phyloP scores from a whole-genome alignment of 2,888 invertebrate species.

The Lomographa bimaculata region DNA sequence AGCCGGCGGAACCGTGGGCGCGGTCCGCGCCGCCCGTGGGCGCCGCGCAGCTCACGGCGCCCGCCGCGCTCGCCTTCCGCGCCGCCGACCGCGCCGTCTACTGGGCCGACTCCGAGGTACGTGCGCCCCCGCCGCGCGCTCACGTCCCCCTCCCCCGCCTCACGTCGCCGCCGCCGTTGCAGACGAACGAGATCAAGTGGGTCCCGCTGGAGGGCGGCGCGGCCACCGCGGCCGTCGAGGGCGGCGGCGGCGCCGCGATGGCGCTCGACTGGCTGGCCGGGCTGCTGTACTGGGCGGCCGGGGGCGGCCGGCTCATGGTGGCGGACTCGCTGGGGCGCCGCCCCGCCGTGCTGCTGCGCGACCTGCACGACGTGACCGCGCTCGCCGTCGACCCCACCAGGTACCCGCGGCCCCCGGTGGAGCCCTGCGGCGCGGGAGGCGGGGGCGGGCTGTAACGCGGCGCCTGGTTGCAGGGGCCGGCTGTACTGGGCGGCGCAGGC shows the following conservation, averaged over 20 bases:
- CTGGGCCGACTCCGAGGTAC: constrained; percentile 88
- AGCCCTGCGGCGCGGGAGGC: constrained; percentile 83
- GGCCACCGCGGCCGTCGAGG: constrained; percentile 76
- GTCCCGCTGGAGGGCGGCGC: constrained; percentile 77
- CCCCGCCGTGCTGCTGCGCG: constrained; percentile 83
- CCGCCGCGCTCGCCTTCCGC: constrained; percentile 88
- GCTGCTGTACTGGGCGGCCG: constrained; percentile 88
- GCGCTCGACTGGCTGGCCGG: constrained; percentile 93
- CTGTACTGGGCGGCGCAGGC: constrained; percentile 83
- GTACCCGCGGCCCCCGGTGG: constrained; percentile 73
- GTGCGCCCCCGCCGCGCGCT: constrained; percentile 5
- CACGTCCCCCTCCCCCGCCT: too few relatives aligned
- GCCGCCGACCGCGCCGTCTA: constrained; percentile 86
- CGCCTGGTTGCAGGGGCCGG: constrained; percentile 74
- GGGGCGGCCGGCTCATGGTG: constrained; percentile 86
- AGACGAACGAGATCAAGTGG: constrained; percentile 86
- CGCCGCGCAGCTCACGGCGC: constrained; percentile 87
- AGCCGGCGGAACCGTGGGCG: constrained; percentile 88
- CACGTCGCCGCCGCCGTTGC: background rate
- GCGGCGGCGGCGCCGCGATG: constrained; percentile 84
- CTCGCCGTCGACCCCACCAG: constrained; percentile 87
- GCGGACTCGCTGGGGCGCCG: constrained; percentile 89
- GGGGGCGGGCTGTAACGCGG: constrained; percentile 57
- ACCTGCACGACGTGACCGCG: constrained; percentile 85
- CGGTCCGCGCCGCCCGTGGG: constrained; percentile 93